Conservation (phyloP, 2,888 invertebrate genomes). For the Caenorhabditis afra region DNA sequence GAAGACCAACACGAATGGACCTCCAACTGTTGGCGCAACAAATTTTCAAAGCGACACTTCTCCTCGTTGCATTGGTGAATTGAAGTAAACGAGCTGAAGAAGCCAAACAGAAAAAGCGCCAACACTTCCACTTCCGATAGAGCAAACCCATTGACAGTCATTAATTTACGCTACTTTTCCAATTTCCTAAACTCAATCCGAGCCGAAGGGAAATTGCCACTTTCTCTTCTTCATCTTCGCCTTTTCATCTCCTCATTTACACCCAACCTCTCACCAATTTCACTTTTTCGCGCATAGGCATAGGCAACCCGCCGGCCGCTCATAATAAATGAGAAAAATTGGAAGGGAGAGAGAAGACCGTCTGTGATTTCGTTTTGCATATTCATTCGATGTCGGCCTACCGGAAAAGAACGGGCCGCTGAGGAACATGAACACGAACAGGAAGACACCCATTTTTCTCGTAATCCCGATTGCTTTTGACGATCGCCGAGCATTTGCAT, state of each 20-base stretch:
- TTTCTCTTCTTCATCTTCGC: slow-evolving; percentile 49
- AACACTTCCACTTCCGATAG: too few species aligned
- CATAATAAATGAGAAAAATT: slow-evolving; percentile 52
- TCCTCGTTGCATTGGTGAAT: too few species aligned
- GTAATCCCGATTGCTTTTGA: slow-evolving; percentile 42
- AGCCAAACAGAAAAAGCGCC: too few species aligned
- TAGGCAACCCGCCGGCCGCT: slow-evolving; percentile 13
- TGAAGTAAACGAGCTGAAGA: too few species aligned
- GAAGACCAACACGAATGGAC: slow-evolving; percentile 38
- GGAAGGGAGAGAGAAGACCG: slow-evolving; percentile 22
- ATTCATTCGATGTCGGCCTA: slow-evolving; percentile 23
- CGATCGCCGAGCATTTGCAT: slow-evolving; percentile 52
- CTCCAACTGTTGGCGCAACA: slow-evolving; percentile 47
- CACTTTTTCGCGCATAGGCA: slow-evolving; percentile 32
- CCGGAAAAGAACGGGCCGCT: too few species aligned
- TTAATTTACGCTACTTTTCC: slow-evolving; percentile 32
- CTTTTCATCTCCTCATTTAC: slow-evolving; percentile 7
- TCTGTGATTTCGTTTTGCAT: slow-evolving; percentile 45
- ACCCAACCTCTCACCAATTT: slow-evolving; percentile 29
- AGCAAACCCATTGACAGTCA: slow-evolving; percentile 16
- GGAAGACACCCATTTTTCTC: slow-evolving; percentile 44
- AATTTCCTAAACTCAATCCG: slow-evolving; percentile 40
- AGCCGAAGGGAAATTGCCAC: slow-evolving; percentile 58
- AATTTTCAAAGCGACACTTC: background rate
- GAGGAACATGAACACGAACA: too few species aligned